Base-by-base conservation (phyloP, 2,888 invertebrate species). In the Agrypnus murinus region DNA sequence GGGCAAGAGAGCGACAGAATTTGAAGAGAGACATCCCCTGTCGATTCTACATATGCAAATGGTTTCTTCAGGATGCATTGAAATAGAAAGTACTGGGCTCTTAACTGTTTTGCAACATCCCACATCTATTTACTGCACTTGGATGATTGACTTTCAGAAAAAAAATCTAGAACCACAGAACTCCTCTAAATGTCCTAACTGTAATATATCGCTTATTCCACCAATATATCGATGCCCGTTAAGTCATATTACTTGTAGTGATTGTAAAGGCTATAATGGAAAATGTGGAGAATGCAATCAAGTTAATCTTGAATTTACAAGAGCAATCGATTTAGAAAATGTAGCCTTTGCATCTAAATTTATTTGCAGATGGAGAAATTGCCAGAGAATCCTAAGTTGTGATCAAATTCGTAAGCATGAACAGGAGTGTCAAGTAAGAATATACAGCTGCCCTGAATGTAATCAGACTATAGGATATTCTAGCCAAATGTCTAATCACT, bases 181-280 rank as follows among this genome's bases (percentile, higher is more conserved):
- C 7, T 3, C 9, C n/a, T 9, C 1, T 2, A 50, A n/a, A 2
- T 50, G 31, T 50, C 12, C 50, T 8, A 50, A 50, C 12, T 50
- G 50, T 12, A 31, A 19, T 25, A 7, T 50, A 12, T n/a, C n/a
- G 4, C 19, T 50, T 19, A n/a, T 50, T 2, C 50, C 31, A 0
- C 50, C 50, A 31, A 50, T 50, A 17, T 50, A 50, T 50, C 50
- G 50, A 1, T 50, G 50, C 31, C 50, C 31, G n/a, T 31, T 50
- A 31, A n/a, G 25, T 12, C 50, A 50, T 31, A 25, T 50, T 5
- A 31, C 12, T 31, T 50, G 50, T 12, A 12, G 12, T 2, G 50
- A 50, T 7, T 50, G 50, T 7, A 50, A 31, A 50, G 31, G 50
- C 4, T 50, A 50, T n/a, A 50, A 45, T 17, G 45, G 14, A 15